Conservation (phyloP, 2,797 vertebrate genomes). For the Pyrocephalus nanus region DNA sequence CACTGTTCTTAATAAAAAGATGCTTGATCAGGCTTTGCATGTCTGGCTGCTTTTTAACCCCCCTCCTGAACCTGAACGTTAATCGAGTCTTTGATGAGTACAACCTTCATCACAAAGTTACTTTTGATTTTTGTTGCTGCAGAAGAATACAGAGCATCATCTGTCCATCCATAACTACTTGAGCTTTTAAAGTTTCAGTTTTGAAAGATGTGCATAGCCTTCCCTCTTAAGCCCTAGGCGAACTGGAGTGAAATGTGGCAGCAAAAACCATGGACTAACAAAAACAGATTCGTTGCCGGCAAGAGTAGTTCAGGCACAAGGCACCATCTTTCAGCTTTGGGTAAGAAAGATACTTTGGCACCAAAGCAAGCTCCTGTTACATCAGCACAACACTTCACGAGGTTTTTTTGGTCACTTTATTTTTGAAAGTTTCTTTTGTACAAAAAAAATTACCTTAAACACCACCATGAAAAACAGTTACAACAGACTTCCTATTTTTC, state of each 20-base stretch:
- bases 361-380: neutral
- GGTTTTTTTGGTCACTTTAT: constrained; percentile 63
- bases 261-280: neutral
- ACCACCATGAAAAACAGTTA: constrained; percentile 62
- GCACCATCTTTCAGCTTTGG: neutral
- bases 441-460: constrained; percentile 75
- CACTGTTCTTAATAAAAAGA: constrained; percentile 43
- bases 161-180: neutral
- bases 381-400: neutral
- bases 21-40: constrained; percentile 7
- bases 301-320: neutral
- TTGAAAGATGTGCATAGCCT: neutral
- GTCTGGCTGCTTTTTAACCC: constrained; percentile 4
- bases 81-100: neutral
- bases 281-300: neutral
- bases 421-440: constrained; percentile 75
- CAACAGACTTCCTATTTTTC: constrained; percentile 27
- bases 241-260: neutral
- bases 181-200: neutral
- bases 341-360: neutral
- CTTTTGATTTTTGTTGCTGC: neutral
- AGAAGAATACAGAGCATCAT: neutral
- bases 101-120: neutral
- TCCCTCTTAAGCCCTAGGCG: too few species aligned
- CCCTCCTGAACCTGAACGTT: accelerated